Evolutionary conservation across 2,113 vertebrate genomes (phyloP), one percentile per base, ranked within the genome.

Genomic region (Tupaia tana): DNA sequence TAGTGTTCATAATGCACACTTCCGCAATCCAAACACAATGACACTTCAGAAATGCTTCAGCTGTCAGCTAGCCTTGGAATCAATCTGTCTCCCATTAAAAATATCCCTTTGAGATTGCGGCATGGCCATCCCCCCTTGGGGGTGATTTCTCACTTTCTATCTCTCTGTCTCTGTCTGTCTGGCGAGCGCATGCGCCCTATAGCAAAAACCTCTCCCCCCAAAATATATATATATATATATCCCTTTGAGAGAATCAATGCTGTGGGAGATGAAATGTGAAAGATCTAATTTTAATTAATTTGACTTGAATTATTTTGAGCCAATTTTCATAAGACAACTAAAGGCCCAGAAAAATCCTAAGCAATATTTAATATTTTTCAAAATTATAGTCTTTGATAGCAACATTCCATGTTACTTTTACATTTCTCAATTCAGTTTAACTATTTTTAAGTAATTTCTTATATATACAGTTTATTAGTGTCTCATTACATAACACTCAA

Each of bases 1-100:
- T 98, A 98, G 98, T 97, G 98, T 52, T 96, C 91, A 63, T 4
- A 34, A 81, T 0, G 24, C 15, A 54, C 3, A 25, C 25, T 27
- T 78, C 19, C 58, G 52, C 86, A 83, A 34, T 27, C 27, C 11
- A 19, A 80, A 91, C 27, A 34, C 63, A 64, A 54, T 1, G 67
- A 18, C 4, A 8, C 11, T 59, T 81, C 52, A 61, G 86, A 86
- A 86, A 69, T 20, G 31, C 54, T 82, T 56, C 27, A 70, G 29
- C 54, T 29, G 29, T 54, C 54, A 69, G 77, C 61, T 12, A 84
- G 63, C 52, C n/a, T 24, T 12, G 18, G 54, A 67, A 64, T 88
- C 81, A 20, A 74, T 63, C 18, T 4, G 77, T 25, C 78, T 19
- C 10, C 34, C 15, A 6, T 54, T 73, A 82, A 90, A 88, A 78